A percentile compares a stretch with the other conserved stretches of the same genome.
These are phyloP conservation scores for Sitodiplosis mosellana DNA, from an alignment of 1,140 invertebrate genomes.

Conservation along the genomic window DNA sequence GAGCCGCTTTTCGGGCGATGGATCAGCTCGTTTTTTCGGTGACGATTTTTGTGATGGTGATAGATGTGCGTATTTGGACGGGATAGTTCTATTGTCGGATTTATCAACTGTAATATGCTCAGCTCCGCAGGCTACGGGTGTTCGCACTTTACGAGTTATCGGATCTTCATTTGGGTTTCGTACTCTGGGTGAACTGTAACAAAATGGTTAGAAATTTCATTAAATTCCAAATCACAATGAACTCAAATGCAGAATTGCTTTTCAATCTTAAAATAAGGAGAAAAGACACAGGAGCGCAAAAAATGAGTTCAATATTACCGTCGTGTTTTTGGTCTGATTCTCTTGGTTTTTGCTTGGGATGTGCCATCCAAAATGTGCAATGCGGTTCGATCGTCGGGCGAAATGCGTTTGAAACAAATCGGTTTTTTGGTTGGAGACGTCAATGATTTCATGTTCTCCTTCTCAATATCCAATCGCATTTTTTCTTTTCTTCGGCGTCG, in stretches of 20 bases:
- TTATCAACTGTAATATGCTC: slow-evolving; percentile 8
- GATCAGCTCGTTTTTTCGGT: slow-evolving; percentile 23
- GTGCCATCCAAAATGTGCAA: slow-evolving; percentile 9
- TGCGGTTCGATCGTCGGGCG: slow-evolving; percentile 14
- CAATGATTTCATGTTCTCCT: slow-evolving; percentile 21
- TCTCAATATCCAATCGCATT: slow-evolving; percentile 24
- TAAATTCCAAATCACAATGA: too few species aligned
- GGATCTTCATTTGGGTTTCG: slow-evolving; percentile 3
- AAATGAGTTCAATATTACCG: slow-evolving; percentile 5
- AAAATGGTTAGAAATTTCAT: background rate
- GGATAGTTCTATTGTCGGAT: slow-evolving; percentile 9
- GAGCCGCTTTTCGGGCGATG: slow-evolving; percentile 31
- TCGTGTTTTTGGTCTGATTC: slow-evolving; percentile 23
- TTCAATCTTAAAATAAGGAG: too few species aligned
- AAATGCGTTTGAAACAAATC: slow-evolving; percentile 7
- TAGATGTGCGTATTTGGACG: slow-evolving; percentile 7
- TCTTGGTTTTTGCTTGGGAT: slow-evolving; percentile 22
- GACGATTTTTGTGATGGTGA: slow-evolving; percentile 7
- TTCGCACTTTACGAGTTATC: background rate
- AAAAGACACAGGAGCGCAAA: too few species aligned
- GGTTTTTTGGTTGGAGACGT: slow-evolving; percentile 21
- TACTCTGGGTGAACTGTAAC: background rate
- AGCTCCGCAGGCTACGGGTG: slow-evolving; percentile 3
- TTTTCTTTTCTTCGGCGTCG: slow-evolving; percentile 20
- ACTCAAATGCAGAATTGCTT: too few species aligned